Evolutionary conservation across 2,888 invertebrate genomes (phyloP).

Genomic region (Catocala sponsa): DNA sequence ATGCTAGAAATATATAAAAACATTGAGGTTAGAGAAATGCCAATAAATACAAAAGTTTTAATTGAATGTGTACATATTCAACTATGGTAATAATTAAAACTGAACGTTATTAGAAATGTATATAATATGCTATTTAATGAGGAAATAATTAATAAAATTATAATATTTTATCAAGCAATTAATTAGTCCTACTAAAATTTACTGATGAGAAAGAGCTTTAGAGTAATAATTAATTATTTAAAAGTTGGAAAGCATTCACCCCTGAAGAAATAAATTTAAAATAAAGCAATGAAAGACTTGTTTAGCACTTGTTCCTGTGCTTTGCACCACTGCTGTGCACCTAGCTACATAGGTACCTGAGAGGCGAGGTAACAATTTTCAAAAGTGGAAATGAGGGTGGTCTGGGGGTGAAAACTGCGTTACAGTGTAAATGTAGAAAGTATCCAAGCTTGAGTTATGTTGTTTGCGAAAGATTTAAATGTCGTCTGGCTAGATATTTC

Average conservation of each 20-base stretch:
- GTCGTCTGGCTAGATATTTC: constrained; percentile 26
- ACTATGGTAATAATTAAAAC: too few relatives aligned
- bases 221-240: constrained; percentile 28
- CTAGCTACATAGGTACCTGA: constrained; percentile 51
- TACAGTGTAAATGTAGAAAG: constrained; percentile 60
- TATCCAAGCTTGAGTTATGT: constrained; percentile 53
- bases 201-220: constrained; percentile 22
- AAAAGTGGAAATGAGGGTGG: constrained; percentile 67
- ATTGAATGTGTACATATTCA: too few relatives aligned
- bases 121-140: not conserved
- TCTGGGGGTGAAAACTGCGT: constrained; percentile 65
- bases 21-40: too few relatives aligned
- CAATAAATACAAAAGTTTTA: too few relatives aligned
- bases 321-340: constrained; percentile 47
- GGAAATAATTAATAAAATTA: not conserved
- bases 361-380: constrained; percentile 70
- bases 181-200: not conserved
- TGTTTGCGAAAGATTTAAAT: constrained; percentile 44
- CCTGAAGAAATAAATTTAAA: constrained; percentile 44
- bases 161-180: not conserved
- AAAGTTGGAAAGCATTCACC: constrained; percentile 21
- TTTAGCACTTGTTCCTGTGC: constrained; percentile 60
- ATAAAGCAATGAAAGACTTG: constrained; percentile 57
- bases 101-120: not conserved
- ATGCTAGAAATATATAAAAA: too few relatives aligned